Base-by-base conservation (phyloP, 2,888 invertebrate species). In the Stenichneumon culpator region DNA sequence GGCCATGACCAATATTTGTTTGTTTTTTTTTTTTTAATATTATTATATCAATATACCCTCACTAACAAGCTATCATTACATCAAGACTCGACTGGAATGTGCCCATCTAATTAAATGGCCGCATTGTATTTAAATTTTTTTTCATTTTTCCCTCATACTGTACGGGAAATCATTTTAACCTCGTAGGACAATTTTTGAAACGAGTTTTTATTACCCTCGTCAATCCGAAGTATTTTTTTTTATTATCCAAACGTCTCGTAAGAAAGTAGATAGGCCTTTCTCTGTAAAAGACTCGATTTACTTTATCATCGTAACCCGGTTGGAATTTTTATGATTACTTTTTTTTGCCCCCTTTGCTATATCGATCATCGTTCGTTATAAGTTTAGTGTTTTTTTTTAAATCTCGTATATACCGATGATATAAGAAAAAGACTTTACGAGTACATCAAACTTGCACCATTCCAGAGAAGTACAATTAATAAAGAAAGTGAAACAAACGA, bases 51-150 rank as follows among this genome's bases (percentile, higher is more conserved):
- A 90, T 93, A 91, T 93, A 93, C 89, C 92, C 91, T 90, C 88
- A 90, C 92, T 93, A 93, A 91, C 89, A 89, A 91, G 85, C 90
- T 93, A 93, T 90, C 86, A 86, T 92, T 93, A 93, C 90, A 89
- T 92, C 88, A 91, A 89, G 88, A 93, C 91, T 91, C 88, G 90
- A 90, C 93, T 93, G 93, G 93, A 93, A 93, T 92, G 92, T 92
- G 93, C 93, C 89, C 69, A 80, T 68, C 52, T 39, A 73, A 50
- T 52, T 52, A 54, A 73, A 77, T 52, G 52, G 39, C 72, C 74
- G 75, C 70, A 32, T 80, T 32, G 32, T 50, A 84, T 75, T 77
- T 70, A 28, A 28, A 16, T 47, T 57, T 22, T 57, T 25, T 22
- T 22, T 3, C 22, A 16, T 47, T 16, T 16, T 57, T 25, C 57